Evolutionary conservation across 2,888 invertebrate genomes (phyloP).

Genomic region (Lasioglossum figueresi): DNA sequence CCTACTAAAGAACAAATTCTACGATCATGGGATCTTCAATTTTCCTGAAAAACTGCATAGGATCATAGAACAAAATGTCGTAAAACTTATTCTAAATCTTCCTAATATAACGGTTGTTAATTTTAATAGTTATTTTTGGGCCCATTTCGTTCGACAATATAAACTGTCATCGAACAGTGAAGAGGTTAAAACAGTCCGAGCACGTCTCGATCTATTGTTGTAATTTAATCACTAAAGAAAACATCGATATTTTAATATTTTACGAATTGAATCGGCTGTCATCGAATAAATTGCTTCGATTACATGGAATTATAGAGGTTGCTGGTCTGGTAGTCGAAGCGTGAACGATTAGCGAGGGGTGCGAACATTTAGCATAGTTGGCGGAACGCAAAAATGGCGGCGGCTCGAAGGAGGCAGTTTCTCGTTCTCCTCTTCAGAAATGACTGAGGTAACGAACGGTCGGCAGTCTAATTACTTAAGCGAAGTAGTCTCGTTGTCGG

Average conservation of each 20-base stretch:
- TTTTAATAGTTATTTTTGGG: no score
- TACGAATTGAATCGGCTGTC: neutral
- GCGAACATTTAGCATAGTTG: neutral
- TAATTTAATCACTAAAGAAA: no score
- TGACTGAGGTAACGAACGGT: constrained; percentile 80
- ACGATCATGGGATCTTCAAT: neutral
- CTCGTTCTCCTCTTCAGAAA: constrained; percentile 68
- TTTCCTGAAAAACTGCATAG: no score
- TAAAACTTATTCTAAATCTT: no score
- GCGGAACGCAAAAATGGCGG: constrained; percentile 6
- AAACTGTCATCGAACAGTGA: no score
- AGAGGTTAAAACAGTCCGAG: no score
- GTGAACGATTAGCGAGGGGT: neutral
- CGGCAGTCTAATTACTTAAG: constrained; percentile 82
- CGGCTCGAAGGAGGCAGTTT: constrained; percentile 48
- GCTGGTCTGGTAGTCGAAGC: neutral
- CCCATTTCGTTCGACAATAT: no score
- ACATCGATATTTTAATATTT: neutral
- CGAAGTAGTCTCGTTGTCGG: constrained; percentile 77
- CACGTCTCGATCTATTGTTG: no score
- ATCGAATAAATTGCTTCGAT: neutral
- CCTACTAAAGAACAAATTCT: no score
- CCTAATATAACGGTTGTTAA: no score
- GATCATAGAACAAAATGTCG: no score
- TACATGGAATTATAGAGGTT: neutral